Evolutionary conservation across 2,113 vertebrate species (phyloP), one percentile per base, ranked within the genome.

Genomic region (Pholis gunnellus): DNA sequence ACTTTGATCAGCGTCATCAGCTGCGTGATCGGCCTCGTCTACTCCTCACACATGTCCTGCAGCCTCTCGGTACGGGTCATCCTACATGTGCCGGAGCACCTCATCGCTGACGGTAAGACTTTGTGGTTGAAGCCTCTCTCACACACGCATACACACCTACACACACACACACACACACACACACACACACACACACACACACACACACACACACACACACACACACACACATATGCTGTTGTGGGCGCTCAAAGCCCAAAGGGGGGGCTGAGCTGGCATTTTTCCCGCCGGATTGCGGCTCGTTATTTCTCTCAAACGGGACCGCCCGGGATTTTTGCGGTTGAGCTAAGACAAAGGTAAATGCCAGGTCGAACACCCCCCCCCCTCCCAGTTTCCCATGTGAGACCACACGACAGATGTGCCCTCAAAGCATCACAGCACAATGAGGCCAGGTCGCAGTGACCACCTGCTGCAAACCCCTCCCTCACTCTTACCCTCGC

Each of bases 1-100:
- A 99, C 98, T 15, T 93, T 99, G 89, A 99, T 99, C 96, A 99
- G 98, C 17, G 92, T 99, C 91, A 96, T 97, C 18, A 98, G 97
- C 94, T 99, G 98, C 4, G 94, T 97, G 88, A 96, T 98, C 52
- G 95, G 98, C 90, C 95, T 99, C 60, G 98, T 97, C 52, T 99
- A 96, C 88, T 94, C 97, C 7, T 98, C 98, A 13, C 98, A 99
- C 50, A 95, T 98, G 85, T 96, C 94, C 92, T 99, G 98, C 67
- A 97, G 95, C n/a, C 95, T 99, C 0, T 94, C 97, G 0, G 98
- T 99, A 66, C 96, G 97, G 75, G 97, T 99, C 82, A 97, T 98
- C 67, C 95, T 99, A 2, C 98, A 99, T 0, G 98, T 99, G 59
- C 98, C 98, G 0, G 98, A 99, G 92, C 98, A 99, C 91, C 97